Conservation (phyloP, 2,797 vertebrate genomes). For the Esox masquinongy region DNA sequence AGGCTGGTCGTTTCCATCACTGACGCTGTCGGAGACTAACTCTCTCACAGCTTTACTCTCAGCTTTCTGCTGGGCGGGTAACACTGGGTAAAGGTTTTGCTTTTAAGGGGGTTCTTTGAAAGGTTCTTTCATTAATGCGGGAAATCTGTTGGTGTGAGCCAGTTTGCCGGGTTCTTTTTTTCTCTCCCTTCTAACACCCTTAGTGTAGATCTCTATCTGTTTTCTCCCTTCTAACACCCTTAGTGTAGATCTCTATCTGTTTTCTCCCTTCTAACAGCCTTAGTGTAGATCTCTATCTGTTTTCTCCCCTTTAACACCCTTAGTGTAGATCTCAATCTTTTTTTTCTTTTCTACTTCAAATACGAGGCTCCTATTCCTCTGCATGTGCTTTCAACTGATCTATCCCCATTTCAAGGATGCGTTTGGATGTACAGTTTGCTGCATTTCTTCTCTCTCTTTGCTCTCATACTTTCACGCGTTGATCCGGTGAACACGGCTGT, state of each 20-base stretch:
- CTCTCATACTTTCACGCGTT: neutral
- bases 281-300: neutral
- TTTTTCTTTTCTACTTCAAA: neutral
- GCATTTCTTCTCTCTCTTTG: neutral
- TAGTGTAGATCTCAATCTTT: neutral
- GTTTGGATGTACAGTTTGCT: neutral
- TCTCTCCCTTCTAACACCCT: neutral
- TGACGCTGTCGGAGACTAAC: neutral
- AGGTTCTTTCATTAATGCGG: neutral
- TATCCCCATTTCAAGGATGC: neutral
- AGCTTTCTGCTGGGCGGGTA: neutral
- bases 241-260: neutral
- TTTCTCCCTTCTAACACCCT: neutral
- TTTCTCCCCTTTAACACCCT: neutral
- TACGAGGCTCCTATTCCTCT: neutral
- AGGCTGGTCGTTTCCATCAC: neutral
- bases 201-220: neutral
- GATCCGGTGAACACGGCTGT: neutral
- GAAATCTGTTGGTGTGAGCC: slow-evolving; percentile 12
- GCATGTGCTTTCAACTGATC: neutral
- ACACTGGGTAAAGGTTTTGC: neutral
- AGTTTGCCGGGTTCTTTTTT: slow-evolving; percentile 1
- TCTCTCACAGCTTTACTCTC: neutral
- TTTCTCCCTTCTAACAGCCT: neutral
- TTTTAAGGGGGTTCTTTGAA: neutral